Conservation (phyloP, 1,140 invertebrate species). For the Metopolophium dirhodum region DNA sequence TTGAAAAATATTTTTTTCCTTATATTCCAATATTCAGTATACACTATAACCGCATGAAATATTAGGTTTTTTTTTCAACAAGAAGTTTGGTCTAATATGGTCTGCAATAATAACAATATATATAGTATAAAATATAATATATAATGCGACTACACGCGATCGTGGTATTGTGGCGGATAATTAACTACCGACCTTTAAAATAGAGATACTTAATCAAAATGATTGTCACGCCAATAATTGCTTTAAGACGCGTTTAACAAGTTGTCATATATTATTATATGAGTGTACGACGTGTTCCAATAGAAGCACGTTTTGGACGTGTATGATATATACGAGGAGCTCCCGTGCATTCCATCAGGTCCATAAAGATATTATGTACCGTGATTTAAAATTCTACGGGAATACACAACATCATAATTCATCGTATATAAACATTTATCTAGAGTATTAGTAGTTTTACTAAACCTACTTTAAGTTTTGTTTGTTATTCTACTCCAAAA, state of each 20-base stretch:
- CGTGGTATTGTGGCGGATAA: not conserved
- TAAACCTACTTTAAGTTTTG: not conserved
- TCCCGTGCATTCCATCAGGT: constrained; percentile 22
- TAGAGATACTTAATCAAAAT: not conserved
- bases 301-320: not conserved
- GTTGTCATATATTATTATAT: not conserved
- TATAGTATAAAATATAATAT: not conserved
- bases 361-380: not conserved
- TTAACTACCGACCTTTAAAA: not conserved
- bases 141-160: not conserved
- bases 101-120: not conserved
- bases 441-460: not conserved
- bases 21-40: not conserved
- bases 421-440: not conserved
- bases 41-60: not conserved
- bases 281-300: not conserved
- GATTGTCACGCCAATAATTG: not conserved
- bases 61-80: not conserved
- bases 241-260: not conserved
- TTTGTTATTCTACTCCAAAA: not conserved
- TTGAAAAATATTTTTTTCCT: not conserved
- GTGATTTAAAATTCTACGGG: not conserved
- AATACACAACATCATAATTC: not conserved
- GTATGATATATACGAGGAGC: not conserved
- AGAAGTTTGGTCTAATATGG: not conserved